These are phyloP conservation scores for Paramormyrops kingsleyae DNA, from an alignment of 2,113 vertebrate genomes.

Conservation along the genomic window DNA sequence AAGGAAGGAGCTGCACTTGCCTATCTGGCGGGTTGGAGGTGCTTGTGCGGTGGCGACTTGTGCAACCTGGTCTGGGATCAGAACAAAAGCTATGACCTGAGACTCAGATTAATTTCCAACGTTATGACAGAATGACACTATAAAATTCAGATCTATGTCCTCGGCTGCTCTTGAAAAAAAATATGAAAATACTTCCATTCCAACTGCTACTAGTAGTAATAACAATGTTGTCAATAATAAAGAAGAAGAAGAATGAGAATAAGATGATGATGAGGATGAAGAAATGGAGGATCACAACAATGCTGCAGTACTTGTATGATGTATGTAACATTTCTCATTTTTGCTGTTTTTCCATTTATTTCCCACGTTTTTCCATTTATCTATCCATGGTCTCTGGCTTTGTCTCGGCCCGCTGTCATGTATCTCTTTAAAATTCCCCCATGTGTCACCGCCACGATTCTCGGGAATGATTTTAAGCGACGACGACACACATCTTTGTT, in stretches of 20 bases:
- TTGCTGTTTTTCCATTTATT: background rate
- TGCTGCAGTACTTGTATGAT: background rate
- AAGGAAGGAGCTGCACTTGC: background rate
- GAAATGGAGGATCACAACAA: background rate
- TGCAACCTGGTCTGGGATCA: background rate
- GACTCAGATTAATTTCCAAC: background rate
- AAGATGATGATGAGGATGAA: background rate
- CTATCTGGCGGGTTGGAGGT: background rate
- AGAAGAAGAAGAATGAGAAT: background rate
- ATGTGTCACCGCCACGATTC: background rate
- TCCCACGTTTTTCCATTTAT: background rate
- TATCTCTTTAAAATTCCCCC: background rate
- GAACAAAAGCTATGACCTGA: background rate
- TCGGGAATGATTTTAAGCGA: background rate
- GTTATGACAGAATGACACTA: background rate
- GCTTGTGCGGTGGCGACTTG: background rate
- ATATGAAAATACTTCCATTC: background rate
- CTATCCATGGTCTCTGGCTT: background rate
- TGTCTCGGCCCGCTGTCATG: background rate
- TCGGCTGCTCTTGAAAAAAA: background rate
- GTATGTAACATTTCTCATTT: background rate
- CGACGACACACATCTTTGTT: slow-evolving; percentile 2
- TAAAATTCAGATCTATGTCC: background rate
- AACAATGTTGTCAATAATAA: background rate
- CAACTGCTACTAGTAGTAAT: background rate